A percentile compares a stretch with the other conserved stretches of the same genome.
phyloP scores from a whole-genome alignment of 1,140 invertebrate genomes.

The Eufriesea mexicana region DNA sequence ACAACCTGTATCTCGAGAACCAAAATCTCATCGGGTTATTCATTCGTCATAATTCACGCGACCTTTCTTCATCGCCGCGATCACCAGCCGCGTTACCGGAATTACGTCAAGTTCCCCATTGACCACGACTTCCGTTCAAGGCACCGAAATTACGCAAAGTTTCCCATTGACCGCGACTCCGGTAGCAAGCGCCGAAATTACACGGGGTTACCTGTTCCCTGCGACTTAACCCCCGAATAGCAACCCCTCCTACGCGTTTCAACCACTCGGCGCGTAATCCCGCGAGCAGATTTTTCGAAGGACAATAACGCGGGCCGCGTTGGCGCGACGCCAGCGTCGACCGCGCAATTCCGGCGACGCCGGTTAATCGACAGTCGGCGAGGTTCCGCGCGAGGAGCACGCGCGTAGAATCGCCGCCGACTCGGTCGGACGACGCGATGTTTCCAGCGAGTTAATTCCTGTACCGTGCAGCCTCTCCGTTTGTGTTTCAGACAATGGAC shows the following conservation, averaged over 20 bases:
- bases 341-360: slow-evolving; percentile 21
- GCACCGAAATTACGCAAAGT: not conserved
- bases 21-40: not conserved
- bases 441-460: slow-evolving; percentile 65
- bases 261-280: slow-evolving; percentile 18
- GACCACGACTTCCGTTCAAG: not conserved
- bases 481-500: slow-evolving; percentile 83
- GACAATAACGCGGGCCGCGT: not conserved
- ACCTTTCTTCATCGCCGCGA: too few species aligned
- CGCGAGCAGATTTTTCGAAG: slow-evolving; percentile 22
- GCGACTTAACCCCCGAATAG: not conserved
- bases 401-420: slow-evolving; percentile 25
- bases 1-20: not conserved
- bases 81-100: too few species aligned
- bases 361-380: slow-evolving; percentile 28
- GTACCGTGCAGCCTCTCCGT: slow-evolving; percentile 51
- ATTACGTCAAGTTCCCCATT: not conserved
- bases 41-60: not conserved
- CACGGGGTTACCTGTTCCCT: not conserved
- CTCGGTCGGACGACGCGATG: slow-evolving; percentile 40
- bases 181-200: too few species aligned
- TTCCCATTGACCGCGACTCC: not conserved
- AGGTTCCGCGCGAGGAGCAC: slow-evolving; percentile 3
- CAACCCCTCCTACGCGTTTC: not conserved
- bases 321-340: slow-evolving; percentile 27